Conservation (phyloP, 2,797 vertebrate genomes). For the Eutrigla gurnardus region DNA sequence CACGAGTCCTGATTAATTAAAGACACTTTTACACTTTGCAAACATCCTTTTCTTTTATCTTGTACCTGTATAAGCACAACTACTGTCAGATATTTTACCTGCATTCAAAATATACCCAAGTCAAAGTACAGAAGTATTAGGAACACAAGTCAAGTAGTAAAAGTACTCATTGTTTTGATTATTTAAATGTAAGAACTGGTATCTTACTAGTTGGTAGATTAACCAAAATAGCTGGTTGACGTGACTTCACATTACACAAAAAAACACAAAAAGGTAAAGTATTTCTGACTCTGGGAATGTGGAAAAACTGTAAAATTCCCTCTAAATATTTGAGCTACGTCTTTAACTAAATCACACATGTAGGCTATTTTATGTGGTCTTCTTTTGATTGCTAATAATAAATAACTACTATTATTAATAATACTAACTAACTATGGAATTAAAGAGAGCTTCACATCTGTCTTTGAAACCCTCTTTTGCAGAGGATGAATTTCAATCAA, state of each 20-base stretch:
- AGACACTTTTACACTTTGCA: too few species aligned
- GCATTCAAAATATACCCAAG: neutral
- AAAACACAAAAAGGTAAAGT: too few species aligned
- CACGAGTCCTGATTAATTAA: neutral
- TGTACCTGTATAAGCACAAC: neutral
- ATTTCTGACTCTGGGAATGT: neutral
- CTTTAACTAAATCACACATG: neutral
- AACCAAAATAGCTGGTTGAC: too few species aligned
- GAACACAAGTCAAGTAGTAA: neutral
- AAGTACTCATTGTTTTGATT: neutral
- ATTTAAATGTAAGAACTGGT: too few species aligned
- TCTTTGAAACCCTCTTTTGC: neutral
- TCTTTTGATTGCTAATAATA: neutral
- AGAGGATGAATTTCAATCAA: neutral
- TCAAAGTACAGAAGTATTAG: too few species aligned
- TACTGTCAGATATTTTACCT: neutral
- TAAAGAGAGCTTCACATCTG: neutral
- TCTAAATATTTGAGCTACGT: neutral
- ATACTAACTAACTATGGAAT: too few species aligned
- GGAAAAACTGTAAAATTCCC: neutral
- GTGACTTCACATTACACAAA: too few species aligned
- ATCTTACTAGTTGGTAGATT: too few species aligned
- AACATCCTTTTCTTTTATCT: too few species aligned
- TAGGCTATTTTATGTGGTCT: neutral
- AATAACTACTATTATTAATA: too few species aligned